A percentile compares a stretch with the other conserved stretches of the same genome.
phyloP scores from a whole-genome alignment of 2,888 invertebrate species.

The Coelogynopora nodosa region DNA sequence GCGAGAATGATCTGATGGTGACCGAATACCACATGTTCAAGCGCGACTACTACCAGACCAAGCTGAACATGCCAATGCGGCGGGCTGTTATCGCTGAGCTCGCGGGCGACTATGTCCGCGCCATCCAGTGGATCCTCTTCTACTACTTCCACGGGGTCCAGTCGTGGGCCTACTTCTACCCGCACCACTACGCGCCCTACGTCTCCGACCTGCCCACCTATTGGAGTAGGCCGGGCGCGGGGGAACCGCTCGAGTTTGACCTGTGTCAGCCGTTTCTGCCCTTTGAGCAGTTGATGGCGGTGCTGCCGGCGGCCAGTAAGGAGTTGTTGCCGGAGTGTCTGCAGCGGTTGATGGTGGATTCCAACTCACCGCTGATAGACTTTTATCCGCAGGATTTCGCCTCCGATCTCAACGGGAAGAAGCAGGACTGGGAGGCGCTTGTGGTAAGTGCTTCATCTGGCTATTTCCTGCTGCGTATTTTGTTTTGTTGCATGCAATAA shows the following conservation, averaged over 20 bases:
- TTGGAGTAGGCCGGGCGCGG: not conserved
- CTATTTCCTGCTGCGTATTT: not conserved
- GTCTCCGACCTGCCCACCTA: slow-evolving; percentile 37
- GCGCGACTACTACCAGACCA: slow-evolving; percentile 37
- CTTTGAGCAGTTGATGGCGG: slow-evolving; percentile 43
- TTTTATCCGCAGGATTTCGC: slow-evolving; percentile 41
- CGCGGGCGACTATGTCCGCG: slow-evolving; percentile 67
- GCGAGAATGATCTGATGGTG: slow-evolving; percentile 7
- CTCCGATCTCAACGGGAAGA: slow-evolving; percentile 44
- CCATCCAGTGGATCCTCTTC: slow-evolving; percentile 90
- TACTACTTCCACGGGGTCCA: slow-evolving; percentile 94
- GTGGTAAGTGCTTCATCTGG: slow-evolving; percentile 22
- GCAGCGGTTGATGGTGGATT: slow-evolving; percentile 70
- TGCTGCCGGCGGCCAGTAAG: slow-evolving; percentile 35
- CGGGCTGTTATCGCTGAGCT: not conserved
- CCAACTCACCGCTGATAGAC: slow-evolving; percentile 64
- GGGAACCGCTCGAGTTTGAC: slow-evolving; percentile 29
- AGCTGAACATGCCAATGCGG: slow-evolving; percentile 4
- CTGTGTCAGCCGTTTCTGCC: slow-evolving; percentile 35
- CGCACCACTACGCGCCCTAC: slow-evolving; percentile 86
- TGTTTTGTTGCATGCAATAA: no score
- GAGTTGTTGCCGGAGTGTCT: slow-evolving; percentile 34
- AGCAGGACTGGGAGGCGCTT: slow-evolving; percentile 63
- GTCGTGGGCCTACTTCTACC: slow-evolving; percentile 95
- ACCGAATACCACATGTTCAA: slow-evolving; percentile 20